Base-by-base conservation (phyloP, 2,888 invertebrate genomes). In the Tiliacea aurago region DNA sequence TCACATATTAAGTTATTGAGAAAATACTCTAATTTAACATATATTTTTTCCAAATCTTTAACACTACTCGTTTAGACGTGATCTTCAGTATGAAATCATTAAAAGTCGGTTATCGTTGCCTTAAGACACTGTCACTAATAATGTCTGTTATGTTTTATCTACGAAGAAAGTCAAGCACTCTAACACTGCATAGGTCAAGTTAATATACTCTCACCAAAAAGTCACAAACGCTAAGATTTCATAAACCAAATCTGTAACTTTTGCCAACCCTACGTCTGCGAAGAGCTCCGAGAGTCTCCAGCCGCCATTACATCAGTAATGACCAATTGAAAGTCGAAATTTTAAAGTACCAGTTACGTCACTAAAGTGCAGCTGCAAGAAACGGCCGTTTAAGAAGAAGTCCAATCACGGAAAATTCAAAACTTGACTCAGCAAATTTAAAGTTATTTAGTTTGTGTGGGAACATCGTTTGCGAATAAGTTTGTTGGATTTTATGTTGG, bases 261-360 rank as follows among this genome's bases (percentile, higher is more conserved):
- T 55, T 49, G 47, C 11, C 45, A 83, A 56, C 82, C 84, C 82
- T 83, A 64, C 58, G 13, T 18, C 51, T 10, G 1, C 18, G 4
- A 41, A 63, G 20, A 10, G 37, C 20, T 4, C 9, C 37, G 15
- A 37, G 55, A 15, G 53, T 65, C n/a, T 20, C 41, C 6, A 66
- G 56, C 64, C 45, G 64, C 82, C 56, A 77, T 83, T 74, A 81
- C 73, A 82, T 71, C 73, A 56, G 73, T 84, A 83, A 84, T 70
- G 71, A 70, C 71, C 84, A 76, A 84, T 84, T 81, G 81, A 76
- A 86, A 78, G 58, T 78, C 70, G 45, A 84, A 75, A 81, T 81
- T 84, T 78, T 13, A 59, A 84, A 81, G 71, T 75, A 49, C 70
- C 65, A 53, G 70, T 73, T 62, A 73, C 68, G 61, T 65, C 53